phyloP scores from a whole-genome alignment of 2,888 invertebrate species.

The Andrena bicolor region DNA sequence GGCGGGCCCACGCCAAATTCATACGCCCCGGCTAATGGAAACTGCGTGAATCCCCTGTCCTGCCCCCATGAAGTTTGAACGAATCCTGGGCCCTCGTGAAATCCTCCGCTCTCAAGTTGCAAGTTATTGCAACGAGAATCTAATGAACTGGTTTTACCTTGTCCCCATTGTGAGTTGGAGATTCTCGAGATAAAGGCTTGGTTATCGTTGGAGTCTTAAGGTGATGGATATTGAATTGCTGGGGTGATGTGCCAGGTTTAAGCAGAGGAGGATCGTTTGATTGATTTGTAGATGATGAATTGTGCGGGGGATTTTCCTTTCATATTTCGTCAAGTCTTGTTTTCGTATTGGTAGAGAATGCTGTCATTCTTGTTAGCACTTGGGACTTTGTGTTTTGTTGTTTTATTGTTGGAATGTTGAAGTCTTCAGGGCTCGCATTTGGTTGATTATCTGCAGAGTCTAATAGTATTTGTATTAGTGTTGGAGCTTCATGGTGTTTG shows the following conservation, averaged over 20 bases:
- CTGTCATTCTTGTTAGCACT: neutral
- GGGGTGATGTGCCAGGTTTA: neutral
- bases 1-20: neutral
- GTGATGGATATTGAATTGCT: neutral
- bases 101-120: neutral
- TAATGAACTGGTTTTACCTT: neutral
- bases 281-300: neutral
- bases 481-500: too few species aligned
- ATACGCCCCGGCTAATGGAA: constrained; percentile 2
- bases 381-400: neutral
- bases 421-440: too few species aligned
- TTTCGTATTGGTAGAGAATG: neutral
- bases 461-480: too few species aligned
- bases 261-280: neutral
- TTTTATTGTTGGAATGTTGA: too few species aligned
- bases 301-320: neutral
- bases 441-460: too few species aligned
- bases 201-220: neutral
- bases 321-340: neutral
- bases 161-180: neutral
- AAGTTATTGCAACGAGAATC: neutral
- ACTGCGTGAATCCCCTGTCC: constrained; percentile 9
- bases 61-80: neutral
- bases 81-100: neutral
- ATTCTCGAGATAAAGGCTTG: neutral